These are phyloP conservation scores for Carabus problematicus DNA, from an alignment of 2,888 invertebrate species.

Conservation along the genomic window DNA sequence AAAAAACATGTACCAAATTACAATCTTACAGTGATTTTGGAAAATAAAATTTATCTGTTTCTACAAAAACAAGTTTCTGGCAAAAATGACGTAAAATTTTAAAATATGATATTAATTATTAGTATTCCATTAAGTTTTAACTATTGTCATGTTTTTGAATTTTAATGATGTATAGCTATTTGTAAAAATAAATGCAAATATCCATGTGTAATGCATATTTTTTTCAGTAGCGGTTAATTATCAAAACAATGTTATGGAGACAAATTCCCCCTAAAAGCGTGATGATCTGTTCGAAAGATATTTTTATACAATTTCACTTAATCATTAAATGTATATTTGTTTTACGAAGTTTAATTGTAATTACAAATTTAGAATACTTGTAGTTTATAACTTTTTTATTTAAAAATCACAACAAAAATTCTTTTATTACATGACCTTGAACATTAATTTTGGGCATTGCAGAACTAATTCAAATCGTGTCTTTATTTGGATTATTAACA, in stretches of 20 bases:
- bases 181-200: slow-evolving; percentile 13
- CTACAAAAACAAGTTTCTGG: slow-evolving; percentile 17
- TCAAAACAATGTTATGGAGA: too few relatives aligned
- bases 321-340: slow-evolving; percentile 34
- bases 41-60: slow-evolving; percentile 5
- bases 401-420: background rate
- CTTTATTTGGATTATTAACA: too few relatives aligned
- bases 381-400: slow-evolving; percentile 32
- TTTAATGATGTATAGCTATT: background rate
- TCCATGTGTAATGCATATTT: slow-evolving; percentile 11
- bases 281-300: slow-evolving; percentile 25
- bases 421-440: too few relatives aligned
- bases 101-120: slow-evolving; percentile 29
- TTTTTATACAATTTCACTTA: slow-evolving; percentile 30
- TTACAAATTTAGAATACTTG: slow-evolving; percentile 24
- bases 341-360: slow-evolving; percentile 31
- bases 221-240: too few relatives aligned
- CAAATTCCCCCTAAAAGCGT: background rate
- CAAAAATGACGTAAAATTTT: slow-evolving; percentile 28
- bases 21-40: slow-evolving; percentile 9
- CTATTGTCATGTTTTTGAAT: slow-evolving; percentile 15
- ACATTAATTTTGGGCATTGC: too few relatives aligned
- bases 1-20: slow-evolving; percentile 31
- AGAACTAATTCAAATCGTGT: too few relatives aligned
- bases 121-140: slow-evolving; percentile 38